These are phyloP conservation scores for Tinamus major DNA, from an alignment of 2,797 vertebrate genomes.

Conservation along the genomic window DNA sequence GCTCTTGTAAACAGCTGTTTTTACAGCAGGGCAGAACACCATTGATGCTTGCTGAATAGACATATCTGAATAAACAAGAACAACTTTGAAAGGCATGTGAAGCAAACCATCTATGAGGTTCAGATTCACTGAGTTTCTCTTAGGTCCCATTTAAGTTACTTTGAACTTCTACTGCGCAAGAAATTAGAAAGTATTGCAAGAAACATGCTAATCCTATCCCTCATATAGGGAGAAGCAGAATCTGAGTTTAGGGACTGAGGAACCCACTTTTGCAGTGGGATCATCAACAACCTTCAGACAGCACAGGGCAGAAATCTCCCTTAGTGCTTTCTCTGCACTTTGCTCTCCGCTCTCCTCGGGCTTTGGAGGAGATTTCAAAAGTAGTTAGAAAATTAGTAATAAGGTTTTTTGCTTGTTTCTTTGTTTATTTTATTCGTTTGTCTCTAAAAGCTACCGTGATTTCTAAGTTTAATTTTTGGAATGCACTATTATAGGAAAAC, in stretches of 20 bases:
- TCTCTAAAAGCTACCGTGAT: background rate
- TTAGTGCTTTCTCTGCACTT: background rate
- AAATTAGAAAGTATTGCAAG: background rate
- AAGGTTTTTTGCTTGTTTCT: background rate
- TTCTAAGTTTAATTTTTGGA: background rate
- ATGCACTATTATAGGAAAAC: background rate
- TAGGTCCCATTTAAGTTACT: background rate
- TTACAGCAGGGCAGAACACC: background rate
- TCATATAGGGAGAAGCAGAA: background rate
- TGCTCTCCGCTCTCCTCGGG: background rate
- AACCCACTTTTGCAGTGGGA: background rate
- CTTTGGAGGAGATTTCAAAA: background rate
- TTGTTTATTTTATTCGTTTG: too few relatives aligned
- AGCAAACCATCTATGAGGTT: background rate
- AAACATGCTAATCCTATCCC: background rate
- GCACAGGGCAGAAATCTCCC: fast-evolving
- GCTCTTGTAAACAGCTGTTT: background rate
- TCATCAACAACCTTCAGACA: background rate
- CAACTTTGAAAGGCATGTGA: background rate
- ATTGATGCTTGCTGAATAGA: background rate
- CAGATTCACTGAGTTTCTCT: background rate
- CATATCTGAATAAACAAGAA: background rate
- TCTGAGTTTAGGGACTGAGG: background rate
- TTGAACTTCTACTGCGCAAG: background rate
- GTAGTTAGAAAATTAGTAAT: background rate